These are phyloP conservation scores for Oncorhynchus mykiss DNA, from an alignment of 2,113 vertebrate genomes.

Conservation along the genomic window DNA sequence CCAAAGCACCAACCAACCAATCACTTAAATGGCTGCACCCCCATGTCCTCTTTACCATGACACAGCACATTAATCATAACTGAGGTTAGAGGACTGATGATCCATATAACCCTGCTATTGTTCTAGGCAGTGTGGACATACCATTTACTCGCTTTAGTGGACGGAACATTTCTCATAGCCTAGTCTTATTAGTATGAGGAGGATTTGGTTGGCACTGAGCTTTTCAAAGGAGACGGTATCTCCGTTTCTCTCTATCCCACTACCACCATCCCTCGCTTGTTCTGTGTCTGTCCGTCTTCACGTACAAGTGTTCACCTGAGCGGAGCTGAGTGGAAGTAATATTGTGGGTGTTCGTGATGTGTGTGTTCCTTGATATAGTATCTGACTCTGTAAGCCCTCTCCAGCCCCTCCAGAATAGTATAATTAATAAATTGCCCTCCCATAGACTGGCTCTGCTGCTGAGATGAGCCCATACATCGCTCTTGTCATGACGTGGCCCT, in stretches of 20 bases:
- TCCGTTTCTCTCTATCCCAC: not conserved
- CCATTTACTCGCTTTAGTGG: not conserved
- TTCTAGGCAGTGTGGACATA: not conserved
- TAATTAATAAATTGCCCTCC: slow-evolving; percentile 32
- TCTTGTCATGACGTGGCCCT: not conserved
- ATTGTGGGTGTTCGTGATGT: not conserved
- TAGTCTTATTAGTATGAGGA: not conserved
- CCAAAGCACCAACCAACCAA: slow-evolving; percentile 36
- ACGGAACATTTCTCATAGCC: not conserved
- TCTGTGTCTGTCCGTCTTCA: not conserved
- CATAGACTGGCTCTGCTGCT: slow-evolving; percentile 17
- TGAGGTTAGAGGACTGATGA: not conserved
- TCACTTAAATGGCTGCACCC: slow-evolving; percentile 31
- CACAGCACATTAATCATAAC: slow-evolving; percentile 17
- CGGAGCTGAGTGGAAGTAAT: not conserved
- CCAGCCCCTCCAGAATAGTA: not conserved
- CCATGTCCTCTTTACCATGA: not conserved
- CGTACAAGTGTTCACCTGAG: slow-evolving; percentile 1
- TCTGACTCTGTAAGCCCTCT: not conserved
- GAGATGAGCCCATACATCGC: slow-evolving; percentile 27
- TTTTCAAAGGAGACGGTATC: not conserved
- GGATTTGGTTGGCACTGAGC: not conserved
- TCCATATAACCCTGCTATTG: slow-evolving; percentile 1
- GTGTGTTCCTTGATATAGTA: not conserved
- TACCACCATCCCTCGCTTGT: not conserved